Evolutionary conservation across 1,140 invertebrate species (phyloP).

Genomic region (Dendroctonus ponderosae): DNA sequence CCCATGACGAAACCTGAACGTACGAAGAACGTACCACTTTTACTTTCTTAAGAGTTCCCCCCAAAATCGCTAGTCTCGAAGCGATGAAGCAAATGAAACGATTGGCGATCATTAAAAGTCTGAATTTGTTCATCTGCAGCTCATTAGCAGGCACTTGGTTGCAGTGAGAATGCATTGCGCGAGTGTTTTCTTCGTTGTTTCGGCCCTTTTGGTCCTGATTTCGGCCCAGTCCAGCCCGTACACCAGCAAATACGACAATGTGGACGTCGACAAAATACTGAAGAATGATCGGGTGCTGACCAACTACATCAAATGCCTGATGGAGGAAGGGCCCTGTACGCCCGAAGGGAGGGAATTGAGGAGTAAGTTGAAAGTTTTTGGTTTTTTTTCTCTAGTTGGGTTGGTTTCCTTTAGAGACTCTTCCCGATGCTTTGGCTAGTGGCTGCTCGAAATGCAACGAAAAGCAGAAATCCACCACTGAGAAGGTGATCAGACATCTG

Average conservation of each 20-base stretch:
- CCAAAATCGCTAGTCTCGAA: not conserved
- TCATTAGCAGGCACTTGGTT: not conserved
- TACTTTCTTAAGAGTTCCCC: conserved; percentile 27
- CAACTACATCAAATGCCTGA: conserved; percentile 66
- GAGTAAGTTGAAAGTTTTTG: conserved; percentile 54
- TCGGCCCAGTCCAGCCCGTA: conserved; percentile 44
- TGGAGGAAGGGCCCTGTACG: conserved; percentile 69
- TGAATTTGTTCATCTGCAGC: conserved; percentile 1
- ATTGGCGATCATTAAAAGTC: conserved; percentile 1
- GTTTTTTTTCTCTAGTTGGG: not conserved
- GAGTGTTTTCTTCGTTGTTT: conserved; percentile 22
- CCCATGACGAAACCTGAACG: conserved; percentile 15
- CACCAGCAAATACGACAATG: conserved; percentile 61
- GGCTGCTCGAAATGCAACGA: conserved; percentile 53
- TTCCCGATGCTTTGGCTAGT: conserved; percentile 53
- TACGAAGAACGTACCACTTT: conserved; percentile 21
- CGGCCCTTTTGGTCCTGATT: conserved; percentile 8
- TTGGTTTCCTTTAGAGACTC: conserved; percentile 45
- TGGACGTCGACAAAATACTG: conserved; percentile 65
- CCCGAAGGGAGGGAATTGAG: conserved; percentile 67
- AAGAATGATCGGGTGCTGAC: conserved; percentile 61
- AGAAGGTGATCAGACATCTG: conserved; percentile 51
- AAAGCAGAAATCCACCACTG: conserved; percentile 51
- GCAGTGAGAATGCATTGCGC: not conserved
- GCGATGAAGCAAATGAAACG: conserved; percentile 15